These are phyloP conservation scores for Apis dorsata DNA, from an alignment of 1,140 invertebrate genomes.

Conservation along the genomic window DNA sequence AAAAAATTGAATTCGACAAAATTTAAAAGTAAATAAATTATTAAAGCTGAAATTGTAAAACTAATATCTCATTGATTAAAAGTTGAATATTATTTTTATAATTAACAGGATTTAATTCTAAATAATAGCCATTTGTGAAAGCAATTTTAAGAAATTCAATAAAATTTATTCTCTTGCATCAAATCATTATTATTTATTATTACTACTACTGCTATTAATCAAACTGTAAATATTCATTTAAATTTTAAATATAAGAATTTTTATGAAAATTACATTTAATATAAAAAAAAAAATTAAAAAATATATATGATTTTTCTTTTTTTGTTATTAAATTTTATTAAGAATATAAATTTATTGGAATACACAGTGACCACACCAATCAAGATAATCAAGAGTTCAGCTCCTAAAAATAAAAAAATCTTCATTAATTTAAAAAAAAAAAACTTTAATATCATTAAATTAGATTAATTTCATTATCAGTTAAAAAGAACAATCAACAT, in stretches of 20 bases:
- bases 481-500: slow-evolving; percentile 71
- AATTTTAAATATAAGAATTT: too few relatives aligned
- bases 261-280: neutral
- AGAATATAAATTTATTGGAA: slow-evolving; percentile 38
- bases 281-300: slow-evolving; percentile 15
- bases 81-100: too few relatives aligned
- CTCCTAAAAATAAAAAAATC: slow-evolving; percentile 4
- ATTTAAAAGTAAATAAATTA: too few relatives aligned
- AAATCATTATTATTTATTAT: too few relatives aligned
- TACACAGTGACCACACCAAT: slow-evolving; percentile 1
- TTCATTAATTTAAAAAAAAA: slow-evolving; percentile 16
- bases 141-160: too few relatives aligned
- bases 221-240: too few relatives aligned
- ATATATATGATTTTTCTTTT: neutral
- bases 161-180: too few relatives aligned
- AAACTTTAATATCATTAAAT: neutral
- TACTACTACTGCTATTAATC: too few relatives aligned
- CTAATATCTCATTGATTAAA: too few relatives aligned
- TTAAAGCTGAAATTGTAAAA: neutral
- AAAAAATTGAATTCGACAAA: too few relatives aligned
- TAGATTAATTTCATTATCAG: slow-evolving; percentile 59
- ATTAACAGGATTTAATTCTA: too few relatives aligned
- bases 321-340: slow-evolving; percentile 46
- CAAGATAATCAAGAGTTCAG: neutral
- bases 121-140: too few relatives aligned